These are phyloP conservation scores for Saxidomus purpurata DNA, from an alignment of 1,140 invertebrate species.

Conservation along the genomic window DNA sequence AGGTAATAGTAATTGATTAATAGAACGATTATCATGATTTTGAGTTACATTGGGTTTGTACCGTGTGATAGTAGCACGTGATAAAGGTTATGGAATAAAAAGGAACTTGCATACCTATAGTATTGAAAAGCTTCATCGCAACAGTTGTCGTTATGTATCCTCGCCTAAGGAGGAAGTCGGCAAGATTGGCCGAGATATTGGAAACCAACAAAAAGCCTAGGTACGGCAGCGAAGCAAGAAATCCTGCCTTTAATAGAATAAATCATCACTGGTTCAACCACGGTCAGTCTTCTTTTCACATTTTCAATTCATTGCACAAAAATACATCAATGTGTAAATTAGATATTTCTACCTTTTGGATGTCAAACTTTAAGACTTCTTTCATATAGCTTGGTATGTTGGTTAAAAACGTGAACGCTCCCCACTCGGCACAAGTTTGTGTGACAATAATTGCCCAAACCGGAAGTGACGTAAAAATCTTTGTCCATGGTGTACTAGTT, in stretches of 20 bases:
- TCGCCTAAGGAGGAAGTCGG: slow-evolving; percentile 75
- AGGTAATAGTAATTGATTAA: too few species aligned
- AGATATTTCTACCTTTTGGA: slow-evolving; percentile 76
- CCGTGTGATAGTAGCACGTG: too few species aligned
- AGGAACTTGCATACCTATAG: slow-evolving; percentile 68
- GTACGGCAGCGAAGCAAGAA: slow-evolving; percentile 83
- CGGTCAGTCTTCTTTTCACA: too few species aligned
- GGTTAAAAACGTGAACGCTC: slow-evolving; percentile 93
- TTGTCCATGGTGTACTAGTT: slow-evolving; percentile 94
- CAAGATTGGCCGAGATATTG: slow-evolving; percentile 71
- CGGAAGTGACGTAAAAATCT: slow-evolving; percentile 97
- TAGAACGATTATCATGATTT: too few species aligned
- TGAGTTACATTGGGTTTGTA: too few species aligned
- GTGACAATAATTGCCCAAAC: slow-evolving; percentile 99
- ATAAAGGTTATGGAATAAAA: too few species aligned
- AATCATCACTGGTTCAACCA: too few species aligned
- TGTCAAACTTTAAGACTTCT: slow-evolving; percentile 83
- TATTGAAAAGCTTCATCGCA: slow-evolving; percentile 81
- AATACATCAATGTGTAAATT: too few species aligned
- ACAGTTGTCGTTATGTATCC: slow-evolving; percentile 71
- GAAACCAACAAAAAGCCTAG: slow-evolving; percentile 77
- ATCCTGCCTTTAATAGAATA: slow-evolving; percentile 76
- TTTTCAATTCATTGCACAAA: too few species aligned
- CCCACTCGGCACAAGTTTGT: slow-evolving; percentile 99
- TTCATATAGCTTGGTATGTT: slow-evolving; percentile 83